Conservation (phyloP, 2,797 vertebrate species). For the Esox masquinongy region DNA sequence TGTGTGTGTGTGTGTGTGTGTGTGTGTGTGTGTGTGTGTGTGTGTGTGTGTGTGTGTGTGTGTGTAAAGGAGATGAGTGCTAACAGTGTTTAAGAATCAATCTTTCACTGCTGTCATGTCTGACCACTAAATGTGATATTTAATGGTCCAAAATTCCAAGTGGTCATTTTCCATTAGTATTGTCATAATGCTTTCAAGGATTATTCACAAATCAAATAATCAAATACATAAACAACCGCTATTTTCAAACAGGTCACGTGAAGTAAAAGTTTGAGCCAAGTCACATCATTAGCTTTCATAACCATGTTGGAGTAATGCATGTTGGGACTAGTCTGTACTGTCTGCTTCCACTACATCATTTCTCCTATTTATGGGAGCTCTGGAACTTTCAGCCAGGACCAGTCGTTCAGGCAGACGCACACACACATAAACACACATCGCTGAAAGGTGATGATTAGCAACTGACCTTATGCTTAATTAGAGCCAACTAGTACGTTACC, state of each 20-base stretch:
- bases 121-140: constrained; percentile 32
- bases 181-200: not conserved
- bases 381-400: constrained; percentile 38
- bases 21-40: too few species aligned
- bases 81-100: constrained; percentile 30
- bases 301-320: not conserved
- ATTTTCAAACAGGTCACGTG: not conserved
- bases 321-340: not conserved
- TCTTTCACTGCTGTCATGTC: constrained; percentile 21
- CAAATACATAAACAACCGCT: not conserved
- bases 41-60: too few species aligned
- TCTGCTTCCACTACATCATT: not conserved
- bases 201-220: not conserved
- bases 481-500: constrained; percentile 65
- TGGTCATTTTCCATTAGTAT: not conserved
- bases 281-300: constrained; percentile 5
- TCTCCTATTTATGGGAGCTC: constrained; percentile 27
- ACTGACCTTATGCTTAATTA: constrained; percentile 77
- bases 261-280: constrained; percentile 10
- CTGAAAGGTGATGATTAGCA: constrained; percentile 74
- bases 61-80: constrained; percentile 15
- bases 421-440: not conserved
- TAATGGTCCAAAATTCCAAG: constrained; percentile 21
- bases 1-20: constrained; percentile 14
- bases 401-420: constrained; percentile 37